Evolutionary conservation across 2,797 vertebrate genomes (phyloP).

Genomic region (Xenopus petersii): DNA sequence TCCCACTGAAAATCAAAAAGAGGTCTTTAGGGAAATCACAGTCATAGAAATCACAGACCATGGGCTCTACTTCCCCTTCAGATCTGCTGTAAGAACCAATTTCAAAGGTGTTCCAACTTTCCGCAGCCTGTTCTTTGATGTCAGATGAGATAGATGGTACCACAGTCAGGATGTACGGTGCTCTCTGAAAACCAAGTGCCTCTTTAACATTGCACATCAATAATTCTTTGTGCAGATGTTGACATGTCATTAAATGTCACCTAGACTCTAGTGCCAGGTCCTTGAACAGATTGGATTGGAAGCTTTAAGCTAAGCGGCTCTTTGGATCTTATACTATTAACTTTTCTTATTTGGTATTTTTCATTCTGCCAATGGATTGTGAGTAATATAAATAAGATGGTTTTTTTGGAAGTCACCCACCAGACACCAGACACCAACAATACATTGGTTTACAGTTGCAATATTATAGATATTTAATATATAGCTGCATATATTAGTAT

Average conservation of each 20-base stretch:
- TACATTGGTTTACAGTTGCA: too few species aligned
- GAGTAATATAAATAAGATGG: constrained; percentile 26
- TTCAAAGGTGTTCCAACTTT: constrained; percentile 47
- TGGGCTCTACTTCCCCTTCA: constrained; percentile 6
- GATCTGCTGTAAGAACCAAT: constrained; percentile 34
- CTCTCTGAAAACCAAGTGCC: not conserved
- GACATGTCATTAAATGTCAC: constrained; percentile 22
- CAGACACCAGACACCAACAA: too few species aligned
- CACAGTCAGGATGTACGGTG: not conserved
- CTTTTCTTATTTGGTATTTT: not conserved
- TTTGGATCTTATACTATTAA: constrained; percentile 10
- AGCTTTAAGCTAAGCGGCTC: constrained; percentile 16
- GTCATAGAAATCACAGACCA: constrained; percentile 31
- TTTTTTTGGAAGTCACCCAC: not conserved
- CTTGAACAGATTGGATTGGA: constrained; percentile 22
- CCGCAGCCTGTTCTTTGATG: constrained; percentile 18
- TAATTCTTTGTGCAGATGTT: constrained; percentile 23
- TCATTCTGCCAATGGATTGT: constrained; percentile 13
- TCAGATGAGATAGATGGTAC: constrained; percentile 7
- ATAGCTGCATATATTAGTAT: too few species aligned
- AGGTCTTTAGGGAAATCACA: constrained; percentile 46
- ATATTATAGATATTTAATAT: too few species aligned
- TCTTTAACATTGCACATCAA: constrained; percentile 38
- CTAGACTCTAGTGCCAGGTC: constrained; percentile 24
- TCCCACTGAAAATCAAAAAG: constrained; percentile 20